These are phyloP conservation scores for Trilocha varians DNA, from an alignment of 2,888 invertebrate genomes.

Conservation along the genomic window DNA sequence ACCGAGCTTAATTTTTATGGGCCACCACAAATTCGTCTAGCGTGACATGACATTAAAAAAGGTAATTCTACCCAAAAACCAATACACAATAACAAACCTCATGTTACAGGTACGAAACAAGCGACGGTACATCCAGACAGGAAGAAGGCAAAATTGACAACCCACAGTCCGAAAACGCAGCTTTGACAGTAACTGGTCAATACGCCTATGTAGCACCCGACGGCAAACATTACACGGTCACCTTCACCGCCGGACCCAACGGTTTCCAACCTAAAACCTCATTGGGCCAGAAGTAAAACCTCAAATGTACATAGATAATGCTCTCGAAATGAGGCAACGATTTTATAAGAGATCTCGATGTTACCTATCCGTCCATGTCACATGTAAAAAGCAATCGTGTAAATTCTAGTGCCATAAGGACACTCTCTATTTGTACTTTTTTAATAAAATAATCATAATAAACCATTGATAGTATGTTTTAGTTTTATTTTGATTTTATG, in stretches of 20 bases:
- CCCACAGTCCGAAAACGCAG: slow-evolving; percentile 76
- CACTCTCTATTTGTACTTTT: slow-evolving; percentile 43
- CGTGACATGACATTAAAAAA: too few species aligned
- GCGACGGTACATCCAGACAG: slow-evolving; percentile 77
- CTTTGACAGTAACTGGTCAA: slow-evolving; percentile 75
- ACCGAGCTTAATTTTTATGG: too few species aligned
- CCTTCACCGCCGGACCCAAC: slow-evolving; percentile 76
- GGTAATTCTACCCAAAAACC: too few species aligned
- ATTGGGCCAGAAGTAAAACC: slow-evolving; percentile 48
- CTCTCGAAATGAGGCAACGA: slow-evolving; percentile 12
- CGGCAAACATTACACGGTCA: slow-evolving; percentile 77
- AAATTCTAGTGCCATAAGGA: slow-evolving; percentile 61
- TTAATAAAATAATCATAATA: slow-evolving; percentile 17
- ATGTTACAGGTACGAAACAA: slow-evolving; percentile 74
- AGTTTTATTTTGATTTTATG: background rate
- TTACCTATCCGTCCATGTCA: background rate
- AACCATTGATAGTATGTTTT: slow-evolving; percentile 9
- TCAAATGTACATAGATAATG: slow-evolving; percentile 18
- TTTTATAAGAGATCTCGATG: slow-evolving; percentile 13
- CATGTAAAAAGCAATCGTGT: slow-evolving; percentile 22
- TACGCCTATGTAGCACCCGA: slow-evolving; percentile 77
- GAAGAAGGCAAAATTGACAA: slow-evolving; percentile 78
- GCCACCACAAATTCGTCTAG: too few species aligned
- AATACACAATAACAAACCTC: too few species aligned
- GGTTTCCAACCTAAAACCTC: slow-evolving; percentile 74